phyloP scores from a whole-genome alignment of 1,140 invertebrate genomes.

The Drosophila pachea region DNA sequence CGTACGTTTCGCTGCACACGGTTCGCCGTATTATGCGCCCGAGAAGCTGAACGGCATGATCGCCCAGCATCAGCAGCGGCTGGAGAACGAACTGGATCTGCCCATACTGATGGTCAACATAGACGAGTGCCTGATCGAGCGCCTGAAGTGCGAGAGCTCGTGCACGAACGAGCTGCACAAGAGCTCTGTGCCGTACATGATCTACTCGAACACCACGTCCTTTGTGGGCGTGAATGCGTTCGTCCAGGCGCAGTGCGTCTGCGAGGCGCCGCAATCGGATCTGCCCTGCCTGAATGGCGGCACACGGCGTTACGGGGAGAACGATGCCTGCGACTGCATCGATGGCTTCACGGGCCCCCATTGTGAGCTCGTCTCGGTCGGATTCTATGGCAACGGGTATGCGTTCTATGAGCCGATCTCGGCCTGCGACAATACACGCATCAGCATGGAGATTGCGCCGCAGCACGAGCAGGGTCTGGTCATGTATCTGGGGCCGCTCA shows the following conservation, averaged over 20 bases:
- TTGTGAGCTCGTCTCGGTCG: constrained; percentile 92
- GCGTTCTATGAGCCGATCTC: constrained; percentile 92
- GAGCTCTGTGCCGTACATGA: constrained; percentile 85
- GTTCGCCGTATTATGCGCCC: constrained; percentile 92
- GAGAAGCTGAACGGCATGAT: constrained; percentile 91
- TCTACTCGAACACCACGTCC: constrained; percentile 93
- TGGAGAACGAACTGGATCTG: constrained; percentile 85
- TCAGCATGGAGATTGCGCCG: constrained; percentile 89
- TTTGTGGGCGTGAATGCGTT: constrained; percentile 92
- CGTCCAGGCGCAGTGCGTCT: constrained; percentile 87
- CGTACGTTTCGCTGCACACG: constrained; percentile 93
- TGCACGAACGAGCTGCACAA: constrained; percentile 87
- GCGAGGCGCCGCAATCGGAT: constrained; percentile 80
- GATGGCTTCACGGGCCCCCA: constrained; percentile 90
- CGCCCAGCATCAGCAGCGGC: constrained; percentile 83
- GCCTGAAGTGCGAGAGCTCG: constrained; percentile 84
- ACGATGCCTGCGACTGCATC: constrained; percentile 83
- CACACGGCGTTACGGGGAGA: constrained; percentile 80
- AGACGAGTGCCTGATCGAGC: constrained; percentile 90
- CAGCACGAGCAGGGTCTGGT: constrained; percentile 88
- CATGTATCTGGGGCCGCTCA: constrained; percentile 94
- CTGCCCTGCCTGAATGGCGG: constrained; percentile 86
- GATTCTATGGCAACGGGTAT: constrained; percentile 92
- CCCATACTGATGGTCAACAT: constrained; percentile 91
- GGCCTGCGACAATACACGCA: constrained; percentile 86